A percentile compares a stretch with the other conserved stretches of the same genome.
Evolutionary conservation across 2,797 vertebrate genomes (phyloP).

Genomic region (Hapalemur alaotrensis): DNA sequence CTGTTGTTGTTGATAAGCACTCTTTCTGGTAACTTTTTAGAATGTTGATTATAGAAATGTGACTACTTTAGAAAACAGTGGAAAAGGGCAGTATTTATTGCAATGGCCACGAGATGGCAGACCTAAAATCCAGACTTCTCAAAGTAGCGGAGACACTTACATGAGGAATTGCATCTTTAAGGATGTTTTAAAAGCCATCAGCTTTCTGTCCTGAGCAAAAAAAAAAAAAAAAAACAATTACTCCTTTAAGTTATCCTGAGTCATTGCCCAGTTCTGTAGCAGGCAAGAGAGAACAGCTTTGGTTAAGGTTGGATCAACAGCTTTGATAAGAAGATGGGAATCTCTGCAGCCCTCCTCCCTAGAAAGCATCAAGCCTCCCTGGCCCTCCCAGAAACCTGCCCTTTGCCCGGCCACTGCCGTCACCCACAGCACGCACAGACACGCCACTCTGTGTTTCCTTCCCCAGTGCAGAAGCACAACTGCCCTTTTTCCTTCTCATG

Average conservation of each 20-base stretch:
- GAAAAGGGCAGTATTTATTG: conserved; percentile 48
- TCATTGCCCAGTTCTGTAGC: background rate
- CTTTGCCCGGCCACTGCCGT: background rate
- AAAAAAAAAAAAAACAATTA: background rate
- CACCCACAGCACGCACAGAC: background rate
- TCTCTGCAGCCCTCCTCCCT: background rate
- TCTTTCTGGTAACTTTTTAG: background rate
- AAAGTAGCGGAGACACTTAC: background rate
- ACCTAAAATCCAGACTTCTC: conserved; percentile 51
- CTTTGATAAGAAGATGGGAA: background rate
- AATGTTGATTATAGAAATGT: background rate
- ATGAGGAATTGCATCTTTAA: background rate
- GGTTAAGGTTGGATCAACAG: background rate
- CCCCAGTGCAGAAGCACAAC: background rate
- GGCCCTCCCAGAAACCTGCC: background rate
- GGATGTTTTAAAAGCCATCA: background rate
- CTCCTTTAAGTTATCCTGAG: background rate
- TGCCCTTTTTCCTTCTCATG: background rate
- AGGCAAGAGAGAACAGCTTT: background rate
- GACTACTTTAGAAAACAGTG: background rate
- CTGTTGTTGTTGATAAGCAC: background rate
- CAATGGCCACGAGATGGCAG: conserved; percentile 64
- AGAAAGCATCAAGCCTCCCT: background rate
- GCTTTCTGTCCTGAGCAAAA: background rate
- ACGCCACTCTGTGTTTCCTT: background rate